Percentiles rank a stretch among this genome's conserved stretches.
These are phyloP conservation scores for Microctenopoma lineatum DNA, from an alignment of 2,797 vertebrate genomes.

Conservation along the genomic window DNA sequence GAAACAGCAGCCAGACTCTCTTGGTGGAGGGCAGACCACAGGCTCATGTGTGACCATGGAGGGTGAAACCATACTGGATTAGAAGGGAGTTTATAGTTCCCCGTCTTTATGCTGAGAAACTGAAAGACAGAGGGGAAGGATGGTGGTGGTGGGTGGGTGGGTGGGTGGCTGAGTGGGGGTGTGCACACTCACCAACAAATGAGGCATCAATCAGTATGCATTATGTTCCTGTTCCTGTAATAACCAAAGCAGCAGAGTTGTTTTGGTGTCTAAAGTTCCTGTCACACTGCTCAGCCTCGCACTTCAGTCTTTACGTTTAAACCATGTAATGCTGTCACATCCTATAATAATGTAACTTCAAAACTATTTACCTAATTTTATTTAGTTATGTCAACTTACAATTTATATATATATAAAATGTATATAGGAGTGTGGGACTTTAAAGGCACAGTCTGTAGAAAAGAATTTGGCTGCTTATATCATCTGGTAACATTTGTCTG, in stretches of 20 bases:
- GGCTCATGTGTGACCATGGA: slow-evolving; percentile 68
- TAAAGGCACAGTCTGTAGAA: slow-evolving; percentile 24
- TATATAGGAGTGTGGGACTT: background rate
- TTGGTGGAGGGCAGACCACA: slow-evolving; percentile 52
- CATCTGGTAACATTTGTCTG: slow-evolving; percentile 14
- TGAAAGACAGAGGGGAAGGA: slow-evolving; percentile 24
- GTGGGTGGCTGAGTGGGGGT: slow-evolving; percentile 17
- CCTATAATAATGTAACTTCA: background rate
- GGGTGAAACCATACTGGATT: slow-evolving; percentile 56
- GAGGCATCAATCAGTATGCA: slow-evolving; percentile 37
- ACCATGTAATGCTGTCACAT: slow-evolving; percentile 1
- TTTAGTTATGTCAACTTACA: no score
- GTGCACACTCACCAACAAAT: slow-evolving; percentile 42
- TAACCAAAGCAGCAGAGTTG: background rate
- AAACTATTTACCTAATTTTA: background rate
- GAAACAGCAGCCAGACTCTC: slow-evolving; percentile 33
- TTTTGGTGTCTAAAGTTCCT: background rate
- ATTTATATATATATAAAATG: no score
- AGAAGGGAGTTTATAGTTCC: slow-evolving; percentile 41
- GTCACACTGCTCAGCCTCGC: background rate
- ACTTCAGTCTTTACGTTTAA: slow-evolving; percentile 5
- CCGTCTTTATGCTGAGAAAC: slow-evolving; percentile 51
- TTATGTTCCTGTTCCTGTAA: slow-evolving; percentile 25
- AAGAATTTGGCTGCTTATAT: slow-evolving; percentile 3
- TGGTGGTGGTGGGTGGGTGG: slow-evolving; percentile 2